Evolutionary conservation across 2,797 vertebrate genomes (phyloP).

Genomic region (Coluber constrictor): DNA sequence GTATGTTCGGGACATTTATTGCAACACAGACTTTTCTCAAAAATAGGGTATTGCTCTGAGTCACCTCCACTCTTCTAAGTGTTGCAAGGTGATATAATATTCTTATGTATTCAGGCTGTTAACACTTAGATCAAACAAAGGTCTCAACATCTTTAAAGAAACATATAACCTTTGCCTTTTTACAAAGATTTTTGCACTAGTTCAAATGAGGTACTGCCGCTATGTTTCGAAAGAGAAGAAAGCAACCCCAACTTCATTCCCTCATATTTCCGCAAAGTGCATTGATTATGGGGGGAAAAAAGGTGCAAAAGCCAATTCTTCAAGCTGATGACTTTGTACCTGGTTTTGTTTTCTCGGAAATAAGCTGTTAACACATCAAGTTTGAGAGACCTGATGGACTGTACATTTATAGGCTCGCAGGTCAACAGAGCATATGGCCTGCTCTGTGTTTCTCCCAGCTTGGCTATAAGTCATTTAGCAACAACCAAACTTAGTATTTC

Average conservation of each 20-base stretch:
- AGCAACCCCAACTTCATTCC: not conserved
- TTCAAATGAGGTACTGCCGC: not conserved
- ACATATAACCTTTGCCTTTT: not conserved
- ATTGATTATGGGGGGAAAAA: constrained; percentile 29
- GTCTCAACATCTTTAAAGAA: not conserved
- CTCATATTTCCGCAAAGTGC: constrained; percentile 20
- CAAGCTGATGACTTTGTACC: constrained; percentile 53
- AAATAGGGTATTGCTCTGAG: not conserved
- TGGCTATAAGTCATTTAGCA: constrained; percentile 54
- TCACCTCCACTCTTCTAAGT: not conserved
- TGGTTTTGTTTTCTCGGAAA: constrained; percentile 57
- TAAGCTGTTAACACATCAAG: constrained; percentile 51
- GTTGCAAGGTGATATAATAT: not conserved
- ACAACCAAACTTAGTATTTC: constrained; percentile 41
- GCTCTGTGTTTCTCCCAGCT: constrained; percentile 39
- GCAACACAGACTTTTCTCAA: not conserved
- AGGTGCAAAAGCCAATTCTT: constrained; percentile 49
- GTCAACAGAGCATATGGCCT: constrained; percentile 56
- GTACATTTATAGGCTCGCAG: constrained; percentile 49
- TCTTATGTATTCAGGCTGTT: not conserved
- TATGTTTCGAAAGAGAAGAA: not conserved
- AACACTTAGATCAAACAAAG: not conserved
- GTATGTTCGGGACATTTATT: not conserved
- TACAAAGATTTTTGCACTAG: not conserved
- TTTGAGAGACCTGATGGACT: constrained; percentile 47